These are phyloP conservation scores for Vulpes vulpes DNA, from an alignment of 2,113 vertebrate genomes.

Conservation along the genomic window DNA sequence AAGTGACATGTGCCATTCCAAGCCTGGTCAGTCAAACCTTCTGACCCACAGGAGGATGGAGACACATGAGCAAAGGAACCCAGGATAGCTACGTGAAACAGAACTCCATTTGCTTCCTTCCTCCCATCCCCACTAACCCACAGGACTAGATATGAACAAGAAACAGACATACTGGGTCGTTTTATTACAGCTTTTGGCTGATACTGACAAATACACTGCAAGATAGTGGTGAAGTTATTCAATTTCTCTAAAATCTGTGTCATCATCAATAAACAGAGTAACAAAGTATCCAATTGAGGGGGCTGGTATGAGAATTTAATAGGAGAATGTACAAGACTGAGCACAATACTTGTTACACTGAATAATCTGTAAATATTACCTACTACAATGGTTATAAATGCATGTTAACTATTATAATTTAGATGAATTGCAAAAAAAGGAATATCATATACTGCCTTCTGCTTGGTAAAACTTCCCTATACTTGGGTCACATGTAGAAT, in stretches of 20 bases:
- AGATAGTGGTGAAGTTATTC: background rate
- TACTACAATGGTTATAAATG: background rate
- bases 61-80: background rate
- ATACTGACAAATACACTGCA: background rate
- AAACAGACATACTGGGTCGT: background rate
- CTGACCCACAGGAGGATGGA: background rate
- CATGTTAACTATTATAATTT: background rate
- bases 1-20: background rate
- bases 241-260: background rate
- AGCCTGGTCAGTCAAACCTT: background rate
- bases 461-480: background rate
- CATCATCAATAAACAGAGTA: background rate
- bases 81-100: background rate
- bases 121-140: background rate
- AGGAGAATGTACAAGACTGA: conserved; percentile 23
- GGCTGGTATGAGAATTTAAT: background rate
- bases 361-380: background rate
- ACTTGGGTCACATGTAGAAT: background rate
- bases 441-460: background rate
- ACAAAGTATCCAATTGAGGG: background rate
- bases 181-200: background rate
- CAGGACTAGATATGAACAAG: background rate
- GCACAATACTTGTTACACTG: background rate
- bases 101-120: background rate
- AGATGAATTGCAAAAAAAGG: background rate